Percentiles rank a stretch among this genome's conserved stretches.
Conservation (phyloP, 2,888 invertebrate species). For the Hyles lineata region DNA sequence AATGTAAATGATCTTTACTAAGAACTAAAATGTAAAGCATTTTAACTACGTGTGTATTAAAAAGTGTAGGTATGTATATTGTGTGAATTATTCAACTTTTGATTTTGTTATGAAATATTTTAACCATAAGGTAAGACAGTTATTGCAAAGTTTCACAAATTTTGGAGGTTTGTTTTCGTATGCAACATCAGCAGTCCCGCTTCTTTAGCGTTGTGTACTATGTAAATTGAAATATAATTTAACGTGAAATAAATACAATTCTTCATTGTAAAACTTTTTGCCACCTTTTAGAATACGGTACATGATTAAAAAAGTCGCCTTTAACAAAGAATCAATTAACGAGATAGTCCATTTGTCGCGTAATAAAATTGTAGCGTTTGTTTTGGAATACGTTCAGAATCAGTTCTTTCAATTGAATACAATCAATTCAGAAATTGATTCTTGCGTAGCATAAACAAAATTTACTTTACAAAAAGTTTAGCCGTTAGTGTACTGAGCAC, state of each 20-base stretch:
- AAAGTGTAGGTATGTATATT: no score
- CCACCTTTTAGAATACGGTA: no score
- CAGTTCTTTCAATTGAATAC: slow-evolving; percentile 3
- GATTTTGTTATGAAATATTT: no score
- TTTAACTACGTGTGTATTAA: neutral
- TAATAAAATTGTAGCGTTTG: neutral
- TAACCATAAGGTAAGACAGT: no score
- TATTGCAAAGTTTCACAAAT: no score
- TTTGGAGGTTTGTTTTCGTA: no score
- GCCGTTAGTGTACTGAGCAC: neutral
- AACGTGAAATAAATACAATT: no score
- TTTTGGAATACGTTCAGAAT: slow-evolving; percentile 4
- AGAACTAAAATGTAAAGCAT: neutral
- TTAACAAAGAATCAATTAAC: slow-evolving; percentile 14
- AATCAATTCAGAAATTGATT: neutral
- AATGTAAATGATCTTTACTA: neutral
- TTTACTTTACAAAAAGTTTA: neutral
- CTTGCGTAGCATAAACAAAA: neutral
- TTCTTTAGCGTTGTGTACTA: no score
- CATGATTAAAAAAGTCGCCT: neutral
- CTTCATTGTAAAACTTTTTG: no score
- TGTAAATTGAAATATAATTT: no score
- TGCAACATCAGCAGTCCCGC: no score
- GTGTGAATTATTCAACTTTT: no score
- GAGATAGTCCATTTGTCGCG: slow-evolving; percentile 6